Evolutionary conservation across 2,888 invertebrate species (phyloP).

Genomic region (Prostheceraeus crozeri): DNA sequence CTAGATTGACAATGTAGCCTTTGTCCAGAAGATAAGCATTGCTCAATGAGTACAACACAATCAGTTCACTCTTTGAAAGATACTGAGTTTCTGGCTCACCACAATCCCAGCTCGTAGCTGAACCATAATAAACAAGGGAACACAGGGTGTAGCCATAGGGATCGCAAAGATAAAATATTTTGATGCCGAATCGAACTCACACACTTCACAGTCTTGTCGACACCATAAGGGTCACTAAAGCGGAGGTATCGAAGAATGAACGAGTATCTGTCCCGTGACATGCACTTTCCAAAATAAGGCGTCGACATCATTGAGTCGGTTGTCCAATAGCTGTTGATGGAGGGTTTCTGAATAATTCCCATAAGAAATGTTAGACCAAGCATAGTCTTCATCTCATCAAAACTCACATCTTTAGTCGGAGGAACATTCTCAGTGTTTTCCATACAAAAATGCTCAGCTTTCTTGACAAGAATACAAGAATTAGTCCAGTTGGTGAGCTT

Average conservation of each 20-base stretch:
- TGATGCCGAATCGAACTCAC: slow-evolving; percentile 2
- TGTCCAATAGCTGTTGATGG: slow-evolving; percentile 13
- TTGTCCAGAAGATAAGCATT: slow-evolving; percentile 21
- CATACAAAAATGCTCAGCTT: neutral
- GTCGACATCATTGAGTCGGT: slow-evolving; percentile 23
- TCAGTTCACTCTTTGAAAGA: slow-evolving; percentile 11
- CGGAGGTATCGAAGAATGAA: neutral
- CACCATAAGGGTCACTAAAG: slow-evolving; percentile 14
- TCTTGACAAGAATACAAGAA: slow-evolving; percentile 8
- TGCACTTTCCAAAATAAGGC: slow-evolving; percentile 20
- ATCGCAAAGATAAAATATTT: slow-evolving; percentile 27
- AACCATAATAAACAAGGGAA: slow-evolving; percentile 23
- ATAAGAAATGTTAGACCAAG: slow-evolving; percentile 12
- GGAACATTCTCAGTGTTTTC: neutral
- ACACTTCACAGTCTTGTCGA: slow-evolving; percentile 24
- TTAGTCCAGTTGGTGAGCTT: neutral
- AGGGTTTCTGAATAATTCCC: slow-evolving; percentile 20
- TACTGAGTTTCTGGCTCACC: slow-evolving; percentile 12
- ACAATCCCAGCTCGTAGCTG: slow-evolving; percentile 20
- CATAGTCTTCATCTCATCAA: slow-evolving; percentile 16
- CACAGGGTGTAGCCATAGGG: slow-evolving; percentile 25
- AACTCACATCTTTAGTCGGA: neutral
- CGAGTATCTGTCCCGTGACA: neutral
- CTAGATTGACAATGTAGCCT: slow-evolving; percentile 30
- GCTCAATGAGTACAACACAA: slow-evolving; percentile 14